These are phyloP conservation scores for Notarius lentiginosus DNA, from an alignment of 2,113 vertebrate genomes.

Conservation along the genomic window DNA sequence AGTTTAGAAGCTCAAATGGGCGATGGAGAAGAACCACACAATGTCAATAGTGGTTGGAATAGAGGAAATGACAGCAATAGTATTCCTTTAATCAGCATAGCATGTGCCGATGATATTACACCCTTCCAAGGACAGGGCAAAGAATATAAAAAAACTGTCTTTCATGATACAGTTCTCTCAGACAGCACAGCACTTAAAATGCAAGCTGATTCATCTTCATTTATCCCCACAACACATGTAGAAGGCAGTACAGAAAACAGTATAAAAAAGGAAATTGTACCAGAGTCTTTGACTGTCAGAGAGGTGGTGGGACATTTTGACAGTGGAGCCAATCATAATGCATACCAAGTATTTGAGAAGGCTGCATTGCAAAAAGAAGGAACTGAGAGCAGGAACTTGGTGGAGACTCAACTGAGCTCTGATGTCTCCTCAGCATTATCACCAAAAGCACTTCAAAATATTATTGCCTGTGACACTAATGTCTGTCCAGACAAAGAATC, in stretches of 20 bases:
- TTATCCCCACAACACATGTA: conserved; percentile 60
- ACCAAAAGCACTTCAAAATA: conserved; percentile 55
- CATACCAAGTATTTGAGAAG: not conserved
- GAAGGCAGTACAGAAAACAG: conserved; percentile 49
- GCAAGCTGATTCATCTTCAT: conserved; percentile 55
- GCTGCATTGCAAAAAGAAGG: conserved; percentile 23
- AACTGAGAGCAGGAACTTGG: conserved; percentile 12
- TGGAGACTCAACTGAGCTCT: conserved; percentile 33
- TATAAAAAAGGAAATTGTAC: conserved; percentile 42
- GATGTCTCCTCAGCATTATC: conserved; percentile 35
- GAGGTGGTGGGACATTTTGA: conserved; percentile 51
- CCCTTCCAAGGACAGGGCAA: conserved; percentile 30
- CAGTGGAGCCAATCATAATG: not conserved
- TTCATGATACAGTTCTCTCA: conserved; percentile 20
- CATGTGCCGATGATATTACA: conserved; percentile 56
- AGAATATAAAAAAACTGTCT: not conserved
- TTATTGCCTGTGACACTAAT: conserved; percentile 49
- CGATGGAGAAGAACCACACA: conserved; percentile 9
- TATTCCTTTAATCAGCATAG: conserved; percentile 67
- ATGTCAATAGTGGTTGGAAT: conserved; percentile 25
- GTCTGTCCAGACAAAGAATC: conserved; percentile 61
- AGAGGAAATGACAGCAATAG: conserved; percentile 45
- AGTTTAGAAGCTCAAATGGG: conserved; percentile 29
- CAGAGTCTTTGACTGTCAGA: conserved; percentile 52
- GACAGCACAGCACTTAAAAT: conserved; percentile 39